Base-by-base conservation (phyloP, 64 coral and sea anemone species). In the Pocillopora verrucosa region DNA sequence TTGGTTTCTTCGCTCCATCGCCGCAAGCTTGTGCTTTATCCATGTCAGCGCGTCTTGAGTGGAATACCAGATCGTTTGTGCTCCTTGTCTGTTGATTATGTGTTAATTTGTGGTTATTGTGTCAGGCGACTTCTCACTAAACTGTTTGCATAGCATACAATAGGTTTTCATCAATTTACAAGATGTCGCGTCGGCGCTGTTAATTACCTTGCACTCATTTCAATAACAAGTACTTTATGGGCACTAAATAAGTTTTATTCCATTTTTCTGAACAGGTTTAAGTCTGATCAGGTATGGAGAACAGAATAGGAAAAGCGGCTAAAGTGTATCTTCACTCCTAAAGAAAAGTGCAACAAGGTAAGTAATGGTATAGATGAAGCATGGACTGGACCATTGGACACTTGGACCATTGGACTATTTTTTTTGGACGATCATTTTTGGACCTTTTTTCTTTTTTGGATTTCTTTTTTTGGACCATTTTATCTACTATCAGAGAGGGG, bases 71-170 rank as follows among this genome's bases (percentile, higher is more conserved):
- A 83, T 61, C 25, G 38, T 34, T 41, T 12, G 6, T n/a, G 16
- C 13, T 38, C 70, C 63, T 38, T 84, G 22, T 51, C 26, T 37
- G 22, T 9, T 13, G 13, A 65, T 72, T 84, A 72, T 69, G 19
- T 72, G 41, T 12, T 84, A 72, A 84, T 83, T 79, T 79, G 76
- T 56, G 45, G 51, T 14, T 24, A 79, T 79, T 79, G 76, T 79
- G n/a, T 79, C 75, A 36, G 41, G 75, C 19, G 75, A 77, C 75
- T 56, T 45, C 76, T 59, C 19, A 26, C 2, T 59, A 25, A 58
- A 84, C 20, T 84, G 82, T 84, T 84, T 84, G 61, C 56, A 15
- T 72, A 56, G 56, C 20, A 84, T 16, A 56, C 65, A 83, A 83
- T 22, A 41, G 64, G 57, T 1, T 56, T 70, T 22, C 16, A n/a